Evolutionary conservation across 2,113 vertebrate genomes (phyloP).

Genomic region (Cephalophus harveyi): DNA sequence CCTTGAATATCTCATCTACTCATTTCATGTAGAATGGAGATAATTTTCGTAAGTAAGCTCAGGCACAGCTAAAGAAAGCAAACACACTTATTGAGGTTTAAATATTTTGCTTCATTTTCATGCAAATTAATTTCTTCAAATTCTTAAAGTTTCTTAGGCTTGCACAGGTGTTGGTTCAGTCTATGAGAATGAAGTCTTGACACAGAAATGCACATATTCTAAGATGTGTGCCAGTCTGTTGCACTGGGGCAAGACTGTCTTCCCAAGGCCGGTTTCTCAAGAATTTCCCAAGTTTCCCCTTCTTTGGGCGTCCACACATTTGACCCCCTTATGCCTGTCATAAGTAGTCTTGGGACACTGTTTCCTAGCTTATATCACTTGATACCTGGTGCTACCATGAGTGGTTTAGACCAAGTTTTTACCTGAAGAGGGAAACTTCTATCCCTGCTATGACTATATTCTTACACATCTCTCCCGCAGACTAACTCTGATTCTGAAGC

Average conservation of each 20-base stretch:
- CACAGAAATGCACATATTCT: neutral
- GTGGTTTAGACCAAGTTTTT: neutral
- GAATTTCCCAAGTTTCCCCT: neutral
- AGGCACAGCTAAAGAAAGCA: conserved; percentile 30
- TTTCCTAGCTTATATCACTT: neutral
- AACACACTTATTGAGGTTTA: conserved; percentile 23
- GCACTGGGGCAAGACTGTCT: neutral
- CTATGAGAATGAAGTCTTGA: neutral
- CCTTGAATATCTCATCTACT: conserved; percentile 28
- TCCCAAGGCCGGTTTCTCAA: neutral
- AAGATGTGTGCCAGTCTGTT: neutral
- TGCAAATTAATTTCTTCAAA: conserved; percentile 54
- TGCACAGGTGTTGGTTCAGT: conserved; percentile 25
- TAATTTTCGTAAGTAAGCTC: conserved; percentile 28
- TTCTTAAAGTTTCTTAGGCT: conserved; percentile 37
- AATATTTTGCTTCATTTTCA: conserved; percentile 62
- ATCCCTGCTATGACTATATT: neutral
- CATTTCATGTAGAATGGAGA: conserved; percentile 4
- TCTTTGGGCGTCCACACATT: neutral
- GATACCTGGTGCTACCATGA: neutral
- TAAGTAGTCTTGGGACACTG: neutral
- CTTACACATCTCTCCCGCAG: rapidly evolving
- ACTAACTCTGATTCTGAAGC: neutral
- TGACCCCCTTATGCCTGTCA: neutral
- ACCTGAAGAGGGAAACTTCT: neutral